Evolutionary conservation across 2,113 vertebrate genomes (phyloP).

Genomic region (Chamaetylas fuelleborni): DNA sequence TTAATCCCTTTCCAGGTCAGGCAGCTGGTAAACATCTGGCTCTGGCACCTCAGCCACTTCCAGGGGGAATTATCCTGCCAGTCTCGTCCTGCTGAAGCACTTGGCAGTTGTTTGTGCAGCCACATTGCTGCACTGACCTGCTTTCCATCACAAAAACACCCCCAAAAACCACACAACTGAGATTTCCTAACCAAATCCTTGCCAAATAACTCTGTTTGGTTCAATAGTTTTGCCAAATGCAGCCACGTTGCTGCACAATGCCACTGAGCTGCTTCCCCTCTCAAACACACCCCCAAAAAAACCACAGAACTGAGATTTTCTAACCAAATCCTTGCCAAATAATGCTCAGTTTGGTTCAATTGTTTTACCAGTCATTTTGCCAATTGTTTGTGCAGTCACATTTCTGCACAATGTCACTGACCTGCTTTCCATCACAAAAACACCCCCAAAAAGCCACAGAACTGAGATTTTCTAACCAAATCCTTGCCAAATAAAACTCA

Average conservation of each 20-base stretch:
- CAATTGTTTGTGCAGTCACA: too few species aligned
- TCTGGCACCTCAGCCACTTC: background rate
- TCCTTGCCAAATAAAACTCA: too few species aligned
- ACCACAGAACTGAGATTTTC: too few species aligned
- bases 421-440: too few species aligned
- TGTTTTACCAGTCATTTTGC: too few species aligned
- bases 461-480: too few species aligned
- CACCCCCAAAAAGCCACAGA: too few species aligned
- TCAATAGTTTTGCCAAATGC: background rate
- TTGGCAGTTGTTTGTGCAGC: background rate
- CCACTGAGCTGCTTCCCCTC: background rate
- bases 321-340: too few species aligned
- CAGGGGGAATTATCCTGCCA: background rate
- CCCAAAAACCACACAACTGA: background rate
- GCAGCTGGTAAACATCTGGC: conserved; percentile 31
- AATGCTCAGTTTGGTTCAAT: too few species aligned
- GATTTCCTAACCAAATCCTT: background rate
- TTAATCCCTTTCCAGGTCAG: conserved; percentile 10
- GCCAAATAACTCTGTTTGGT: background rate
- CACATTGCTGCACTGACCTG: background rate
- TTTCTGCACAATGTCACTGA: too few species aligned
- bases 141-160: background rate
- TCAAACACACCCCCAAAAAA: background rate
- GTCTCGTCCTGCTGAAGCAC: background rate
- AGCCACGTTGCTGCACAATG: background rate